Base-by-base conservation (phyloP, 2,113 vertebrate species). In the Sitta europaea region DNA sequence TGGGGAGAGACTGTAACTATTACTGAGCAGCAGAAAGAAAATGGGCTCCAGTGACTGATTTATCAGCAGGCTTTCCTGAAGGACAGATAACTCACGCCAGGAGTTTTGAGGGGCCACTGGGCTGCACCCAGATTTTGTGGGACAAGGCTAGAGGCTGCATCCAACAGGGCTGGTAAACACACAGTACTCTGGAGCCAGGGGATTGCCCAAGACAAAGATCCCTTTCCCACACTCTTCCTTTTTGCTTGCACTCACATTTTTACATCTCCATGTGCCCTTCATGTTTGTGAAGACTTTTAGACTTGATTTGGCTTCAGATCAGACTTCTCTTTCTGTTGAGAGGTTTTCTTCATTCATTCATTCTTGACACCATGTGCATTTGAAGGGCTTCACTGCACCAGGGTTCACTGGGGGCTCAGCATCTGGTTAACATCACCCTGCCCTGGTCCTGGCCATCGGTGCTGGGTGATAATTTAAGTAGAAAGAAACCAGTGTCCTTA, bases 21-120 rank as follows among this genome's bases (percentile, higher is more conserved):
- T 94, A 85, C 54, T 71, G 88, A 86, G 63, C 77, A 57, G 54
- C 81, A 91, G 72, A 66, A 86, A 77, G 78, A 90, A 95, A 95
- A 94, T 35, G 48, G 45, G 27, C 27, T 90, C 78, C 54, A 21
- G 62, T 53, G 78, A 83, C 28, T 79, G 93, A 95, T 96, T 90
- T 94, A 93, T 88, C 85, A 88, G 78, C n/a, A 87, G 80, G 24
- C 33, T 94, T 89, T 94, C 54, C 62, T 78, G 50, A 40, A 40
- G 58, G 73, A 92, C 66, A 96, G 91, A 85, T 89, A 95, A 94
- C 85, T 92, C 81, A 65, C 1, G 0, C 45, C 81, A 91, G 93
- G 80, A 97, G 10, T 78, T 95, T 79, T 1, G 11, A 79, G 65
- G 43, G 42, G 67, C 53, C 38, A 28, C 20, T 1, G 14, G 25